Evolutionary conservation across 2,113 vertebrate genomes (phyloP), one percentile per base, ranked within the genome.

Genomic region (Emydocephalus ijimae): DNA sequence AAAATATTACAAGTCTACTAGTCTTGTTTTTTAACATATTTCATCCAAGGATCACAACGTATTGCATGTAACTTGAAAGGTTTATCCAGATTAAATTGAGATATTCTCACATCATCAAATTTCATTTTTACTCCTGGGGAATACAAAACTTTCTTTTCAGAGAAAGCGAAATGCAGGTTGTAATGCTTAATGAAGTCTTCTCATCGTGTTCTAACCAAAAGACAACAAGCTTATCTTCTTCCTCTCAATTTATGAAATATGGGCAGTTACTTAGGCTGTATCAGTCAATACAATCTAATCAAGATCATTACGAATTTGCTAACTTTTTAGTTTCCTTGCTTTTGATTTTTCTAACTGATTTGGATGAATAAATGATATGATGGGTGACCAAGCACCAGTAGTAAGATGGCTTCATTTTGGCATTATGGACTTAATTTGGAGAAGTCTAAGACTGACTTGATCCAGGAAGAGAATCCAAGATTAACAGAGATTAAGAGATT

Each of bases 1-100:
- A 9, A 92, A 74, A n/a, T 69, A 69, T 69, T 5, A 6, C 64
- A 18, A 69, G 11, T 14, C 14, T 69, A 69, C 64, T 1, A n/a
- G 29, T 69, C 10, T 14, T n/a, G 26, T 39, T 3, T 57, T 69
- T 23, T 0, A 54, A 92, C 87, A 89, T 45, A 23, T 85, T 89
- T 48, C 14, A 34, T 45, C 12, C 15, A 11, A 81, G 7, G 26
- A 45, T 21, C 23, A 57, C 61, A 88, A 5, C 5, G 81, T 12
- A 90, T 86, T 12, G 3, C 85, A 48, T 4, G 85, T 26, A 93
- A 61, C 34, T 45, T 88, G 74, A 9, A 91, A 52, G 87, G 5
- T 92, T 90, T 87, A 87, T 90, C 59, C 81, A 50, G 86, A 93
- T 59, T 81, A 88, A 85, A 93, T 92, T 1, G 26, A 92, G 6